Evolutionary conservation across 1,140 invertebrate species (phyloP), one percentile per base, ranked within the genome.

Genomic region (Charaxes varanes): DNA sequence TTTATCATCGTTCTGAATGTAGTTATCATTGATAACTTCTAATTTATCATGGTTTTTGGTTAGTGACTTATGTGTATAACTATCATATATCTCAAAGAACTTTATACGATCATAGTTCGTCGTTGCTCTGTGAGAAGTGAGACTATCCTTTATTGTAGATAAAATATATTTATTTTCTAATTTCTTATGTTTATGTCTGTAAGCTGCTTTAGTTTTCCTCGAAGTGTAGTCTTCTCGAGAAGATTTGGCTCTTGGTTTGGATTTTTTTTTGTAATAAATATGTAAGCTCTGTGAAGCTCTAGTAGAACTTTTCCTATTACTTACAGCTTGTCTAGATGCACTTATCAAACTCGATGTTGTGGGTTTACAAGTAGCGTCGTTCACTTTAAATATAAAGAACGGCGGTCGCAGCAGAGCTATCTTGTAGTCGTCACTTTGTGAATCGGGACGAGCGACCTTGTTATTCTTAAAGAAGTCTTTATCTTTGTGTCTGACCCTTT

Each of bases 11-110:
- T 19, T 2, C 15, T 30, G 12, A 18, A 41, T 45, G n/a, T 16
- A 17, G 6, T 35, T 14, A 6, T 16, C 15, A 1, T 21, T 11
- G 8, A 13, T 38, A n/a, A 5, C 27, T 45, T 24, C 4, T 10
- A 6, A 40, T 12, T 12, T 42, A 14, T 17, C 40, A 24, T 35
- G 6, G 1, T 8, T 7, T 5, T 23, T 1, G 7, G 10, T 19
- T 5, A 5, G 10, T 15, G 47, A 27, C 22, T 27, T 36, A 16
- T 50, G 28, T n/a, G 65, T 73, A 16, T 73, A 45, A 13, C 31
- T 64, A 26, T 81, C 77, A 57, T 77, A 78, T 7, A 77, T 54
- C 54, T 81, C 73, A 43, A 81, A 81, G 45, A 81, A 78, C 17
- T 66, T 78, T 33, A 81, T 63, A 52, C 54, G 73, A 30, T 81